phyloP scores from a whole-genome alignment of 2,797 vertebrate species.

The Amphiprion clarkii region DNA sequence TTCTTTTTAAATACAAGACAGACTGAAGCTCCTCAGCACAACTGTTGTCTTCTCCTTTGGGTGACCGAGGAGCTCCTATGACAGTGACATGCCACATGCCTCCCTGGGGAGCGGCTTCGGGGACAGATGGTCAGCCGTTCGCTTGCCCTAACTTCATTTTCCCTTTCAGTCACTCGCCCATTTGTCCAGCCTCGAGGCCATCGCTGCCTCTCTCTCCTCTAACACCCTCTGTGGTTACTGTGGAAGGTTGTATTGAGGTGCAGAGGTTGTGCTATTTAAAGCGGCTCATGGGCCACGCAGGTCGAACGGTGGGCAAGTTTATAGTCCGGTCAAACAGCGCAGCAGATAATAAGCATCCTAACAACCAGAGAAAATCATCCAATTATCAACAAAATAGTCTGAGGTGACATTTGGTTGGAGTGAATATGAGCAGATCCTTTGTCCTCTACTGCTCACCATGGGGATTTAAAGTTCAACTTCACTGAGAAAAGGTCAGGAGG shows the following conservation, averaged over 20 bases:
- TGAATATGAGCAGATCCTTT: slow-evolving; percentile 3
- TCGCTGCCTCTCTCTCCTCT: slow-evolving; percentile 12
- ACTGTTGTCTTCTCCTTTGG: slow-evolving; percentile 1
- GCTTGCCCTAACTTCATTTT: slow-evolving; percentile 28
- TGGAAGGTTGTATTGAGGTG: slow-evolving; percentile 51
- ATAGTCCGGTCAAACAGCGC: slow-evolving; percentile 11
- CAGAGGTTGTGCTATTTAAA: slow-evolving; percentile 73
- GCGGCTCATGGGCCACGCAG: slow-evolving; percentile 26
- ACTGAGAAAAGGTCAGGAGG: slow-evolving; percentile 14
- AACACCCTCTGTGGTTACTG: slow-evolving; percentile 32
- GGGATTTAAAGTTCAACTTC: slow-evolving; percentile 23
- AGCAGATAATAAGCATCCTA: slow-evolving; percentile 29
- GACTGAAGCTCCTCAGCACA: background rate
- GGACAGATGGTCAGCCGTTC: slow-evolving; percentile 21
- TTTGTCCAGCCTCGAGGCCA: slow-evolving; percentile 25
- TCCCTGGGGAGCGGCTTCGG: slow-evolving; percentile 14
- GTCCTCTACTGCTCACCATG: slow-evolving; percentile 7
- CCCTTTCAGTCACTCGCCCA: slow-evolving; percentile 27
- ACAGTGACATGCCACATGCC: slow-evolving; percentile 12
- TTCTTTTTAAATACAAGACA: background rate
- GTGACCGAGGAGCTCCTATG: slow-evolving; percentile 18
- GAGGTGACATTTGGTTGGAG: slow-evolving; percentile 8
- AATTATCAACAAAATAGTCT: slow-evolving; percentile 34
- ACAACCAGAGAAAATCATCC: slow-evolving; percentile 17
- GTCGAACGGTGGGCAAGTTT: slow-evolving; percentile 40